These are phyloP conservation scores for Diplolepis rosae DNA, from an alignment of 2,888 invertebrate genomes.

Conservation along the genomic window DNA sequence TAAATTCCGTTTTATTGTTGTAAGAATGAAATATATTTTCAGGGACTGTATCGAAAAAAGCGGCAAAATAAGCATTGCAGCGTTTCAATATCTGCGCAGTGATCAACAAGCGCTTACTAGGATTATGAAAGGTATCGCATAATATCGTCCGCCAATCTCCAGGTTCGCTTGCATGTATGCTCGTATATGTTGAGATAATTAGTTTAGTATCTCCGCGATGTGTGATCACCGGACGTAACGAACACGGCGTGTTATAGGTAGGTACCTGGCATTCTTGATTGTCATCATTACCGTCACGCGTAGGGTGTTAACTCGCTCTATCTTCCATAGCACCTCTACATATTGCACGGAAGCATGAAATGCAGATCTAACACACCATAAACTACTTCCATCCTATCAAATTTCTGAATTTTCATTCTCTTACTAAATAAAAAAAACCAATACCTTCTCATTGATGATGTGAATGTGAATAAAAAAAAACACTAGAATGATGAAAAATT, in stretches of 20 bases:
- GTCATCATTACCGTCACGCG: constrained; percentile 50
- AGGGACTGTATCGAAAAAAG: background rate
- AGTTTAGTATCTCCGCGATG: constrained; percentile 38
- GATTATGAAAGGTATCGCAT: constrained; percentile 22
- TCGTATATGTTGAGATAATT: constrained; percentile 47
- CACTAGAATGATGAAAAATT: no score
- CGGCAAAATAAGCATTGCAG: background rate
- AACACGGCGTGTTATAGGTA: constrained; percentile 31
- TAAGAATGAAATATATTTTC: background rate
- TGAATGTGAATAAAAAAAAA: no score
- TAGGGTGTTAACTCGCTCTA: constrained; percentile 47
- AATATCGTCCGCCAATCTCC: constrained; percentile 27
- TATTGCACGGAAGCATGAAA: constrained; percentile 36
- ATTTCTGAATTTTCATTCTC: background rate
- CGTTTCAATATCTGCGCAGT: constrained; percentile 3
- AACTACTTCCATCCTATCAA: background rate
- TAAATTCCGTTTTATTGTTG: no score
- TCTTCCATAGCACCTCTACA: constrained; percentile 24
- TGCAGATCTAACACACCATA: constrained; percentile 18
- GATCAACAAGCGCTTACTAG: constrained; percentile 31
- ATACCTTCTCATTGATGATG: no score
- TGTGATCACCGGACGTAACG: constrained; percentile 47
- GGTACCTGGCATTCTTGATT: constrained; percentile 35
- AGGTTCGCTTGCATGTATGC: constrained; percentile 12
- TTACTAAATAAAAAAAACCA: background rate